These are phyloP conservation scores for Sminthurinus signatus DNA, from an alignment of 1,140 invertebrate genomes.

Conservation along the genomic window DNA sequence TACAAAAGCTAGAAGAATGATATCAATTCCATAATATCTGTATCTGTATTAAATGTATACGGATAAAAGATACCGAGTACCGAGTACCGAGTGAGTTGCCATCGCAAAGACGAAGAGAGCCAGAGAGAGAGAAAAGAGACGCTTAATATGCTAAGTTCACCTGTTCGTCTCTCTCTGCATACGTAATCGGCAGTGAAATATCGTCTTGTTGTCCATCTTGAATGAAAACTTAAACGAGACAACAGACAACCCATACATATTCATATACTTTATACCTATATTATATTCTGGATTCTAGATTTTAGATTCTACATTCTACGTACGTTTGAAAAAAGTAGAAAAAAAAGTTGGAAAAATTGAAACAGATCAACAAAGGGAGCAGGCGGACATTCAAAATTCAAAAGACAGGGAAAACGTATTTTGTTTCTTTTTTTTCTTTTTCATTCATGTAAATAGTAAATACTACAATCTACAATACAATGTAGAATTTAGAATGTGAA, in stretches of 20 bases:
- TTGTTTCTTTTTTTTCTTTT: not conserved
- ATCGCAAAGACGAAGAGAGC: not conserved
- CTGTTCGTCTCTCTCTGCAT: not conserved
- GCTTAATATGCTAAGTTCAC: slow-evolving; percentile 6
- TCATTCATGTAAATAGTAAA: not conserved
- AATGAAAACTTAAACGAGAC: no score
- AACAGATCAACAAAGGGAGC: not conserved
- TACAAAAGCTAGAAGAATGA: no score
- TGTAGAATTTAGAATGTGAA: no score
- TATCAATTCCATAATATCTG: no score
- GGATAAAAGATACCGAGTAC: slow-evolving; percentile 1
- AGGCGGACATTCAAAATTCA: no score
- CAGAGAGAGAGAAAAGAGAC: no score
- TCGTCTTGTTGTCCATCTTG: slow-evolving; percentile 30
- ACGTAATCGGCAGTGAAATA: slow-evolving; percentile 26
- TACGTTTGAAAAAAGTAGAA: not conserved
- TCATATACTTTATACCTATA: no score
- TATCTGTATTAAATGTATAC: no score
- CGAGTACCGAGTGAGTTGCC: not conserved
- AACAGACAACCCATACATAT: no score
- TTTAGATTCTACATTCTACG: not conserved
- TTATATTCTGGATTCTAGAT: no score
- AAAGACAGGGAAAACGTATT: no score
- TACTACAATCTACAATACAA: no score
- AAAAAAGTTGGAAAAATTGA: not conserved